These are phyloP conservation scores for Drosophila ohnishii DNA, from an alignment of 1,140 invertebrate genomes.

Conservation along the genomic window DNA sequence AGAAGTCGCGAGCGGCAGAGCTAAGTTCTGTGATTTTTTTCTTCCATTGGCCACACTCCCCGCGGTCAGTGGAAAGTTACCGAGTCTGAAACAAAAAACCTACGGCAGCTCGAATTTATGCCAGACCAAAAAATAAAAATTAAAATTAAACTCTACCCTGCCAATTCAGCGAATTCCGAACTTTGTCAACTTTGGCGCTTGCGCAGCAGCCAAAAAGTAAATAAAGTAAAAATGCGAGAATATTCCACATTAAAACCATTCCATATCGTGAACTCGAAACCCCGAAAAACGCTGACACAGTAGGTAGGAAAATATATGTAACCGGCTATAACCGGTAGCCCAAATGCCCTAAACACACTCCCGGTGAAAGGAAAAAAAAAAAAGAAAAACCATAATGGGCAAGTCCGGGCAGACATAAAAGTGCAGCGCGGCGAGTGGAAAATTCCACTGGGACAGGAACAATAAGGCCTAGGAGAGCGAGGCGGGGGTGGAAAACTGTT, in stretches of 20 bases:
- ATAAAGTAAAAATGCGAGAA: conserved; percentile 3
- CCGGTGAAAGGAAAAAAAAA: conserved; percentile 9
- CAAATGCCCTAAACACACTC: conserved; percentile 30
- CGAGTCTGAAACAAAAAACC: conserved; percentile 23
- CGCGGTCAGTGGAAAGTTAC: conserved; percentile 48
- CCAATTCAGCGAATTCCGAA: conserved; percentile 31
- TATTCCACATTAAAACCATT: conserved; percentile 3
- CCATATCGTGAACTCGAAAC: conserved; percentile 28
- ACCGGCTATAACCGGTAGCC: conserved; percentile 18
- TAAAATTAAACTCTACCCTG: not conserved
- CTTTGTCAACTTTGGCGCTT: conserved; percentile 45
- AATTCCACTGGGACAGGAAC: conserved; percentile 55
- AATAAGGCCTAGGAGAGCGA: not conserved
- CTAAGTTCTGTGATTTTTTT: not conserved
- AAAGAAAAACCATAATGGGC: conserved; percentile 16
- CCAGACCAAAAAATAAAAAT: conserved; percentile 13
- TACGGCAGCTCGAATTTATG: conserved; percentile 19
- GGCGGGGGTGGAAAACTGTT: conserved; percentile 59
- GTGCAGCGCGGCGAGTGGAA: conserved; percentile 59
- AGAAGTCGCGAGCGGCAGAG: not conserved
- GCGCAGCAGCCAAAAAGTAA: conserved; percentile 47
- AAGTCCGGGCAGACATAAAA: conserved; percentile 42
- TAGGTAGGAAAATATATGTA: conserved; percentile 48
- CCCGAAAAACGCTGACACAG: conserved; percentile 64
- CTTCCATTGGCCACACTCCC: conserved; percentile 19